Conservation (phyloP, 2,888 invertebrate genomes). For the Drosophila tripunctata region DNA sequence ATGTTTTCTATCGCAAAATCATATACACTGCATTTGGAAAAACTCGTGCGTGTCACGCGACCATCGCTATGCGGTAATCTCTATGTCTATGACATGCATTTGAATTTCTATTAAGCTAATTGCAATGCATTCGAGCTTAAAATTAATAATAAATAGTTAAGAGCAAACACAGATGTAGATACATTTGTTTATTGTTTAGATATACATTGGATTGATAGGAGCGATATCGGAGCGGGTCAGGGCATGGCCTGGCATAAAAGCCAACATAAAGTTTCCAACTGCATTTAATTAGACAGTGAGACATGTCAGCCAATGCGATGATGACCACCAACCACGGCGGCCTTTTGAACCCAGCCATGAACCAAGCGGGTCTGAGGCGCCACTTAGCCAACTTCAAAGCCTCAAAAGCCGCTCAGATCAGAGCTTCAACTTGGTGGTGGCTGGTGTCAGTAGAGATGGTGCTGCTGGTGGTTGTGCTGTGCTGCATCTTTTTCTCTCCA, state of each 20-base stretch:
- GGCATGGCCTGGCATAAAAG: slow-evolving; percentile 26
- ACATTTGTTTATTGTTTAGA: slow-evolving; percentile 56
- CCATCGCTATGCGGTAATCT: slow-evolving; percentile 48
- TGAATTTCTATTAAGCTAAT: slow-evolving; percentile 78
- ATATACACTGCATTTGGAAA: background rate
- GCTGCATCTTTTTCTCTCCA: slow-evolving; percentile 38
- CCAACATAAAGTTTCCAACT: slow-evolving; percentile 32
- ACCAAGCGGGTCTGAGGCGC: slow-evolving; percentile 72
- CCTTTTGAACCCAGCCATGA: slow-evolving; percentile 69
- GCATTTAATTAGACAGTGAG: slow-evolving; percentile 74
- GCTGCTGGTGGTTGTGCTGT: slow-evolving; percentile 33
- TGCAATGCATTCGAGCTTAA: slow-evolving; percentile 51
- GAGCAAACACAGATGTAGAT: slow-evolving; percentile 47
- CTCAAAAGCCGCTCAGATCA: slow-evolving; percentile 20
- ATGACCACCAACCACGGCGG: slow-evolving; percentile 68
- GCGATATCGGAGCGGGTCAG: slow-evolving; percentile 27
- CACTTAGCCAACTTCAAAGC: slow-evolving; percentile 80
- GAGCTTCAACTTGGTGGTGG: slow-evolving; percentile 10
- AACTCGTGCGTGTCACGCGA: slow-evolving; percentile 1
- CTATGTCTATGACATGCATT: slow-evolving; percentile 57
- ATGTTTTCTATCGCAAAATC: background rate
- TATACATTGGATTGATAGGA: slow-evolving; percentile 32
- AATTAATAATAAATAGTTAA: slow-evolving; percentile 57
- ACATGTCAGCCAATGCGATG: slow-evolving; percentile 32
- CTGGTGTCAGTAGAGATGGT: slow-evolving; percentile 12